Evolutionary conservation across 2,113 vertebrate species (phyloP).

Genomic region (Corydoras maculifer): DNA sequence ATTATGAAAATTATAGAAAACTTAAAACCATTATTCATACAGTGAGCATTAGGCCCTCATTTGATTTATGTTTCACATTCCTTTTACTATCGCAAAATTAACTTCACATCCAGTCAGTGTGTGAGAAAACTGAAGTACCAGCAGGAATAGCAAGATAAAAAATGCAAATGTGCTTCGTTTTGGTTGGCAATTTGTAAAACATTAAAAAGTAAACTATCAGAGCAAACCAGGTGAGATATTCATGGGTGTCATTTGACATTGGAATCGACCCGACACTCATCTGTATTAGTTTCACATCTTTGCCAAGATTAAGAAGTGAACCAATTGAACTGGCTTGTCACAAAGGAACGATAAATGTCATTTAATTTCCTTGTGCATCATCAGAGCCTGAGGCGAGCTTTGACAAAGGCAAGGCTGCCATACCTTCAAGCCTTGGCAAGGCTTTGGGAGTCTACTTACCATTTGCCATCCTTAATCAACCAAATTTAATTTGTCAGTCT

Average conservation of each 20-base stretch:
- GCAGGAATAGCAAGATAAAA: conserved; percentile 5
- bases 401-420: conserved; percentile 7
- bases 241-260: neutral
- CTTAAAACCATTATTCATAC: conserved; percentile 2
- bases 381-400: conserved; percentile 15
- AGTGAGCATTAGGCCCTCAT: neutral
- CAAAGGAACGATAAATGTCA: conserved; percentile 25
- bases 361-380: conserved; percentile 28
- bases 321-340: conserved; percentile 13
- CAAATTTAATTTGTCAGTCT: conserved; percentile 60
- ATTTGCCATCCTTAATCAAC: conserved; percentile 54
- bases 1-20: neutral
- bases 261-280: conserved; percentile 12
- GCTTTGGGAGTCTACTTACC: conserved; percentile 28
- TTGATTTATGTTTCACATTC: neutral
- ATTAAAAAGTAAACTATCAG: neutral
- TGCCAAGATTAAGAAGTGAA: conserved; percentile 17
- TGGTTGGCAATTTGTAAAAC: neutral
- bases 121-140: neutral
- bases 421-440: conserved; percentile 13
- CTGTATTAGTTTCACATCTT: conserved; percentile 18
- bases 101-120: neutral
- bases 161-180: conserved; percentile 3
- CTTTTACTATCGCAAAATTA: neutral
- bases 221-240: neutral